Conservation (phyloP, 1,140 invertebrate species). For the Euschistus heros region DNA sequence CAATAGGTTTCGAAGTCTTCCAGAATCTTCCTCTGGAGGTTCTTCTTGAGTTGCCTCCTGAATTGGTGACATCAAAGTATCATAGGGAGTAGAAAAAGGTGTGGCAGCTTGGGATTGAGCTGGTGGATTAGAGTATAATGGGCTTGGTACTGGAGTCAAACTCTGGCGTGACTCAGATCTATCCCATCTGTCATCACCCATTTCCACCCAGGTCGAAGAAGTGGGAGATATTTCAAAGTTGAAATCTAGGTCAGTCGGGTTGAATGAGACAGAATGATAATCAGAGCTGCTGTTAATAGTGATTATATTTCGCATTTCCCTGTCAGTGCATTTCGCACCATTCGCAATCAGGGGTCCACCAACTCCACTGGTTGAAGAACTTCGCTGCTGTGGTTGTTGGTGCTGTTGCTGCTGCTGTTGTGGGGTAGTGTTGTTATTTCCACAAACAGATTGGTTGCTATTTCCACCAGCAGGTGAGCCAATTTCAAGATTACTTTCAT, state of each 20-base stretch:
- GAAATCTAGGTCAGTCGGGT: constrained; percentile 31
- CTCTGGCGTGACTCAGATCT: constrained; percentile 47
- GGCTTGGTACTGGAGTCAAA: constrained; percentile 38
- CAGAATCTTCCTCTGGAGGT: constrained; percentile 42
- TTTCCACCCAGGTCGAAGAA: constrained; percentile 41
- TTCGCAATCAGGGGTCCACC: constrained; percentile 54
- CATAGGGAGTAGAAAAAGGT: neutral
- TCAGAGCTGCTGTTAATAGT: constrained; percentile 30
- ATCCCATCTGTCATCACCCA: constrained; percentile 32
- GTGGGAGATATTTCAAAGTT: constrained; percentile 46
- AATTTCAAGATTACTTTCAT: constrained; percentile 34
- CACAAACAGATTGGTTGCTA: constrained; percentile 15
- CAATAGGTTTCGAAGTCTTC: constrained; percentile 51
- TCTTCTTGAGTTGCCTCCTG: constrained; percentile 28
- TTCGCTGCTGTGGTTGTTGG: neutral
- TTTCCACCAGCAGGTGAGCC: constrained; percentile 12
- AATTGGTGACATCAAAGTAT: neutral
- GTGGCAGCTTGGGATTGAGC: neutral
- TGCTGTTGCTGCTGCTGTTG: neutral
- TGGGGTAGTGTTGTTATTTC: neutral
- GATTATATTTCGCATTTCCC: constrained; percentile 33
- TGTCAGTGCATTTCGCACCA: constrained; percentile 25
- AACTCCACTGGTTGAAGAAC: constrained; percentile 30
- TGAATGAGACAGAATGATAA: constrained; percentile 34
- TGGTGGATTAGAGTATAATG: constrained; percentile 30